These are phyloP conservation scores for Condylura cristata DNA, from an alignment of 2,113 vertebrate species.

Conservation along the genomic window DNA sequence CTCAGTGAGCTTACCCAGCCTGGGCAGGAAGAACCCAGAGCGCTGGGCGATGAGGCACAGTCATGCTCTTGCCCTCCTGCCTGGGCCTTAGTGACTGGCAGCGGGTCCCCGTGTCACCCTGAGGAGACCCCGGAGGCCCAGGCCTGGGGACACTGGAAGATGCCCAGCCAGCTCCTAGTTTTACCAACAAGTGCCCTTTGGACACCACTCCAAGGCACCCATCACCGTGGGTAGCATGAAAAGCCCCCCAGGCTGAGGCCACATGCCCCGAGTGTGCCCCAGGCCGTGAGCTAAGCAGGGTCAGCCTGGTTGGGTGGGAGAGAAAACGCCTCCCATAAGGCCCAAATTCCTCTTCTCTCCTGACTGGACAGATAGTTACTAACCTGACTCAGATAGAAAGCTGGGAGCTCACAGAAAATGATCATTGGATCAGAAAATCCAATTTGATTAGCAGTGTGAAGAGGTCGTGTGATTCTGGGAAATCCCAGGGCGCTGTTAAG, in stretches of 20 bases:
- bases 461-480: not conserved
- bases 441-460: not conserved
- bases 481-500: not conserved
- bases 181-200: not conserved
- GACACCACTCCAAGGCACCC: not conserved
- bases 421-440: not conserved
- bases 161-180: not conserved
- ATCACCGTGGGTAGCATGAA: not conserved
- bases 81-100: not conserved
- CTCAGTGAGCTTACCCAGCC: not conserved
- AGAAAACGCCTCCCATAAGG: not conserved
- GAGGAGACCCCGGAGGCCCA: not conserved
- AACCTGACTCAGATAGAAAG: not conserved
- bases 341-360: not conserved
- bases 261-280: too few species aligned
- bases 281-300: too few species aligned
- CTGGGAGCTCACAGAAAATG: not conserved
- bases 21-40: not conserved
- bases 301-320: too few species aligned
- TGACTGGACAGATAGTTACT: not conserved
- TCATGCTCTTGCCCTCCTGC: not conserved
- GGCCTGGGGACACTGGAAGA: not conserved
- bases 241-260: too few species aligned
- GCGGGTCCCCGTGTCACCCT: not conserved
- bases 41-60: not conserved